Base-by-base conservation (phyloP, 2,797 vertebrate species). In the Diceros bicornis region DNA sequence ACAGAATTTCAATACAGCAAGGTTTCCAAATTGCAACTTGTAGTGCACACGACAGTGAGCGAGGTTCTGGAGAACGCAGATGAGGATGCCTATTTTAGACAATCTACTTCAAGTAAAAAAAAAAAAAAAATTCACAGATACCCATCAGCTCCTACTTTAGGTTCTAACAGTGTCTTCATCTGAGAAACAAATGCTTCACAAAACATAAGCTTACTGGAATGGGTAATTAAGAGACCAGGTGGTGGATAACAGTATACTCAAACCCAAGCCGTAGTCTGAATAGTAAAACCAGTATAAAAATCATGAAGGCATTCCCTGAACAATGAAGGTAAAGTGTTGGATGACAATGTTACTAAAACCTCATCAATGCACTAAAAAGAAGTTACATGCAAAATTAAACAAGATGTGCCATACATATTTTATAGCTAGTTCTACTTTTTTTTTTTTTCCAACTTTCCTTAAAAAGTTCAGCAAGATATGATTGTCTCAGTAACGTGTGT, bases 21-120 rank as follows among this genome's bases (percentile, higher is more conserved):
- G 81, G 96, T 98, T 89, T 90, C 98, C 96, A 96, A 97, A 98
- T 94, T 96, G 97, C 97, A 97, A 97, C 77, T 85, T 91, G 98
- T 98, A 99, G 98, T 98, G 98, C 98, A 98, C 82, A 96, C 78
- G 94, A 97, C 97, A 98, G 95, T 44, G 79, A 97, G 75, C 71
- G 84, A 98, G 98, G 97, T 98, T 98, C 93, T 95, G 96, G 97
- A 85, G 88, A 34, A 98, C 68, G 90, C 91, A 97, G 97, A 97
- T 55, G 90, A 96, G 97, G 98, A 97, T 47, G 92, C 98, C 98
- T 96, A 96, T 96, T 97, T 95, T 92, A 98, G 93, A 97, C 47
- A 97, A 94, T 98, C 97, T 90, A 98, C 91, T 99, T 99, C 99
- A 99, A 99, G 99, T 99, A 98, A 98, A 98, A 98, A 96, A 95